Conservation (phyloP, 2,797 vertebrate genomes). For the Zenarchopterus dispar region DNA sequence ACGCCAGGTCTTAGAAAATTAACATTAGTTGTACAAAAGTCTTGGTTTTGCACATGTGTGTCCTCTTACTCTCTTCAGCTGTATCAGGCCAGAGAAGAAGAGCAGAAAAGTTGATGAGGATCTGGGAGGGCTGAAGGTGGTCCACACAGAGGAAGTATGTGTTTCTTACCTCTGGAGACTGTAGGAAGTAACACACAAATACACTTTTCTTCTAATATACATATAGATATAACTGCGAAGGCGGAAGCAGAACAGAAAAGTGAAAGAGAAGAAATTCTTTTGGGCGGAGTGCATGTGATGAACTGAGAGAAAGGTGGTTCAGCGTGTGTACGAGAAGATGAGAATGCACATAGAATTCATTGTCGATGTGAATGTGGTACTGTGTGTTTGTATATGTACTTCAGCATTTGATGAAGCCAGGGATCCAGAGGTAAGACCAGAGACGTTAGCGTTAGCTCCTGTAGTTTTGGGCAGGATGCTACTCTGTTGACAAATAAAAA, state of each 20-base stretch:
- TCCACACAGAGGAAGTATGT: slow-evolving; percentile 90
- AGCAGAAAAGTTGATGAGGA: slow-evolving; percentile 90
- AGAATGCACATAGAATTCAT: slow-evolving; percentile 5
- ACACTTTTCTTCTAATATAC: neutral
- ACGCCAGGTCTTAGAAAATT: too few species aligned
- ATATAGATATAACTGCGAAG: neutral
- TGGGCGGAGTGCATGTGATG: neutral
- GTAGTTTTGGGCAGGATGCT: slow-evolving; percentile 46
- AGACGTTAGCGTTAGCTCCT: slow-evolving; percentile 11
- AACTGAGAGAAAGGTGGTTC: neutral
- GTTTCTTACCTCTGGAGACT: slow-evolving; percentile 78
- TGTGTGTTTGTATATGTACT: slow-evolving; percentile 44
- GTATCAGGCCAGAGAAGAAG: slow-evolving; percentile 84
- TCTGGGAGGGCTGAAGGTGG: slow-evolving; percentile 84
- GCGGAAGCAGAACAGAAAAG: slow-evolving; percentile 27
- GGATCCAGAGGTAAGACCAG: slow-evolving; percentile 20
- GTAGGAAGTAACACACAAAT: slow-evolving; percentile 24
- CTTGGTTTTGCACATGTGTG: neutral
- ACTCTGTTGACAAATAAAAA: slow-evolving; percentile 64
- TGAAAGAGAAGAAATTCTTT: slow-evolving; percentile 6
- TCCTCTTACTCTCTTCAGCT: slow-evolving; percentile 61
- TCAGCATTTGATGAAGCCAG: slow-evolving; percentile 40
- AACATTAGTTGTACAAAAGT: slow-evolving; percentile 1
- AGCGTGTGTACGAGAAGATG: neutral
- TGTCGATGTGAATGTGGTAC: slow-evolving; percentile 4